These are phyloP conservation scores for Otolemur crassicaudatus DNA, from an alignment of 2,797 vertebrate species.

Conservation along the genomic window DNA sequence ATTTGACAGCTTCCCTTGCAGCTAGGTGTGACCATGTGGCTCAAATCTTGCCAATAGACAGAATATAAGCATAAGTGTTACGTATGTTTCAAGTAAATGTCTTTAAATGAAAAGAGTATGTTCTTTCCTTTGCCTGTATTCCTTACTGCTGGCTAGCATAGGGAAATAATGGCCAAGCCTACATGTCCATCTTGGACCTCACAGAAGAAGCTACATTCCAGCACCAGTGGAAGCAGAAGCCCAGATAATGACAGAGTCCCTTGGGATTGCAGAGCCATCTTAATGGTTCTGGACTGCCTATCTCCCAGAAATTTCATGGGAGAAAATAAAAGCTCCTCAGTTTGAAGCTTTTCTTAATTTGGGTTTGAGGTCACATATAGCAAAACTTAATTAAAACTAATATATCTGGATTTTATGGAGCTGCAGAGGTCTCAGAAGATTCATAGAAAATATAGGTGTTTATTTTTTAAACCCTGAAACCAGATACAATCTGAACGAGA, in stretches of 20 bases:
- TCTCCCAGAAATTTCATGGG: not conserved
- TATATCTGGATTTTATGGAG: not conserved
- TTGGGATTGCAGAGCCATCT: not conserved
- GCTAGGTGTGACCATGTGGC: not conserved
- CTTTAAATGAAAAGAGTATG: not conserved
- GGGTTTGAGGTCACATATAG: not conserved
- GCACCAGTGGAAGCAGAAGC: not conserved
- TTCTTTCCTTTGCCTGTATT: not conserved
- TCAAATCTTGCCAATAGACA: not conserved
- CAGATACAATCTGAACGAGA: slow-evolving; percentile 8
- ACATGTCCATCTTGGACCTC: not conserved
- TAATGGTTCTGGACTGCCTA: not conserved
- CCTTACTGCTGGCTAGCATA: not conserved
- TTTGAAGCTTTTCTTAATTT: not conserved
- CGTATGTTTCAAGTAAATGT: not conserved
- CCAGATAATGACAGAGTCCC: not conserved
- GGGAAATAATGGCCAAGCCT: not conserved
- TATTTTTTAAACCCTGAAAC: slow-evolving; percentile 33
- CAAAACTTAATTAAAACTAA: slow-evolving; percentile 51
- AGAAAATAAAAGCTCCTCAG: not conserved
- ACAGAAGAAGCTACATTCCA: not conserved
- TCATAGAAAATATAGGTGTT: not conserved
- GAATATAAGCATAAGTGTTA: not conserved
- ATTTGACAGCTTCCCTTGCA: not conserved
- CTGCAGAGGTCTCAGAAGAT: not conserved